Evolutionary conservation across 2,888 invertebrate genomes (phyloP).

Genomic region (Dexiosoma caninum): DNA sequence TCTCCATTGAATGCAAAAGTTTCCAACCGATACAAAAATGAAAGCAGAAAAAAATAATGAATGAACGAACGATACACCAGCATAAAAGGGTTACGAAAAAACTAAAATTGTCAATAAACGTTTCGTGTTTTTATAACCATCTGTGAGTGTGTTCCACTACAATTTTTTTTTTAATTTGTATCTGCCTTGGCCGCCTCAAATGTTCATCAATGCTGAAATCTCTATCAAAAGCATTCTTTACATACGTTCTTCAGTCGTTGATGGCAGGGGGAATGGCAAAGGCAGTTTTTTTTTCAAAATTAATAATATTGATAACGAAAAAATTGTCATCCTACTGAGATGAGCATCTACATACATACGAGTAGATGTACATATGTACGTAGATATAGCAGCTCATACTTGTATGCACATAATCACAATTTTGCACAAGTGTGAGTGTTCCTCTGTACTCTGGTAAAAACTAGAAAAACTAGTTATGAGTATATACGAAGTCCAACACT

Average conservation of each 20-base stretch:
- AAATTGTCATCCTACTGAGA: constrained; percentile 16
- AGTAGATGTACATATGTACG: not conserved
- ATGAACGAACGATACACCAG: too few species aligned
- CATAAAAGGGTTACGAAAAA: constrained; percentile 29
- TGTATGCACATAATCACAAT: too few species aligned
- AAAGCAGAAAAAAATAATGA: too few species aligned
- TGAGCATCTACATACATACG: too few species aligned
- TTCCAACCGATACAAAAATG: constrained; percentile 21
- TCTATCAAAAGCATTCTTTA: constrained; percentile 56
- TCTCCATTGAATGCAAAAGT: constrained; percentile 47
- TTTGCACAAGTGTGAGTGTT: too few species aligned
- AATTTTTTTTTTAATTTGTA: too few species aligned
- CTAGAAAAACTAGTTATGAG: not conserved
- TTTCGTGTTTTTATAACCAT: not conserved
- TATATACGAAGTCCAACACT: constrained; percentile 3
- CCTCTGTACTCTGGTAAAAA: too few species aligned
- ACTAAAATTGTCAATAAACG: constrained; percentile 38
- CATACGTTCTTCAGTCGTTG: not conserved
- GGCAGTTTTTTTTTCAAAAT: not conserved
- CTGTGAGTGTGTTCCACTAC: too few species aligned
- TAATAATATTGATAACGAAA: constrained; percentile 29
- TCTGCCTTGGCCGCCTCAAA: constrained; percentile 20
- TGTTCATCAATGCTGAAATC: constrained; percentile 64
- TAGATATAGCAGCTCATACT: too few species aligned
- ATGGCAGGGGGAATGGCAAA: not conserved